Conservation (phyloP, 2,888 invertebrate species). For the Dynastes grantii region DNA sequence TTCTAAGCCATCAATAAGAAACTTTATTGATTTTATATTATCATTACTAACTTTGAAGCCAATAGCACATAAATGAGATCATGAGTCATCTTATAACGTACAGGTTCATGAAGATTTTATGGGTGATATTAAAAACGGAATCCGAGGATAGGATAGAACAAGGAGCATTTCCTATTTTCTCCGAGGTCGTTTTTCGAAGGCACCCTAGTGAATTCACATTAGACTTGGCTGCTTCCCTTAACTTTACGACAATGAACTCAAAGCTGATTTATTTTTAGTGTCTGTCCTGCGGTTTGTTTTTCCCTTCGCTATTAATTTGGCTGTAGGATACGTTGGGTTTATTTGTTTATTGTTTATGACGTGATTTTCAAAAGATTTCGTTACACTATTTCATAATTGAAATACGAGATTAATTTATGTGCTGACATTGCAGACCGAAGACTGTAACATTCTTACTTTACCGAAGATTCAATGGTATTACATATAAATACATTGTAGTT, state of each 20-base stretch:
- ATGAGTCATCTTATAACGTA: not conserved
- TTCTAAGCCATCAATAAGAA: no score
- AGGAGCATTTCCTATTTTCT: not conserved
- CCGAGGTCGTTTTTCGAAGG: no score
- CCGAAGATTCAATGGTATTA: no score
- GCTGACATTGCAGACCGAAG: no score
- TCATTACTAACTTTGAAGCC: no score
- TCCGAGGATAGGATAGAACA: not conserved
- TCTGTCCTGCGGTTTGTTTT: not conserved
- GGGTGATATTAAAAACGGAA: slow-evolving; percentile 8
- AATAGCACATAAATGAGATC: no score
- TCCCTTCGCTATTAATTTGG: not conserved
- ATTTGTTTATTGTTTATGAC: not conserved
- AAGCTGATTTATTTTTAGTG: slow-evolving; percentile 10
- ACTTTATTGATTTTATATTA: no score
- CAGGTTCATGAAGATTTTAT: slow-evolving; percentile 10
- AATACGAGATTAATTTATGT: no score
- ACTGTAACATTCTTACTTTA: no score
- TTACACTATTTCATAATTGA: no score
- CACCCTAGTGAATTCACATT: not conserved
- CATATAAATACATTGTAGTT: no score
- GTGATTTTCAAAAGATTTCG: no score
- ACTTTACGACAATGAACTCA: slow-evolving; percentile 16
- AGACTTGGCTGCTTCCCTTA: not conserved
- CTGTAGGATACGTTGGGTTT: not conserved